Base-by-base conservation (phyloP, 2,113 vertebrate species). In the Colossoma macropomum region DNA sequence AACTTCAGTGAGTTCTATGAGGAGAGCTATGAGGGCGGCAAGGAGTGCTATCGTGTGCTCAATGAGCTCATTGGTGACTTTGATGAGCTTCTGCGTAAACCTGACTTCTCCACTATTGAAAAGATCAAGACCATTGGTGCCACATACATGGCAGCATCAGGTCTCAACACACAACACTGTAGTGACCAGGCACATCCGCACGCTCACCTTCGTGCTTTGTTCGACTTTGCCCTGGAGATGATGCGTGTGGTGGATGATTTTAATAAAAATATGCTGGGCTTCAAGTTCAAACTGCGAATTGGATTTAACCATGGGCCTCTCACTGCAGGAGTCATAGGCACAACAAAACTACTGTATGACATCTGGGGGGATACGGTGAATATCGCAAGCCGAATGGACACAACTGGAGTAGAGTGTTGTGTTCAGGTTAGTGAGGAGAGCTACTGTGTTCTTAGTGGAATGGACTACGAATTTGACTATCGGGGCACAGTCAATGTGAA, bases 281-380 rank as follows among this genome's bases (percentile, higher is more conserved):
- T 99, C 78, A 97, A 97, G 78, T 99, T 99, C 54, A 98, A 98
- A 70, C 96, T 99, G 16, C 93, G 98, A 21, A 95, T 99, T 3
- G 98, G 98, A 87, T 99, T 97, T 77, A 98, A 99, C 91, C 97
- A 99, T 0, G 98, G 98, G 1, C 97, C 98, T 0, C 94, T 99
- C 79, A 99, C 97, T 0, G 97, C 98, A 0, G 97, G 98, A 1
- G 98, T 99, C 81, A 99, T 99, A 0, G 98, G 98, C 91, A 99
- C 98, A 88, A 99, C 98, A 80, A 99, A 99, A 91, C 90, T 99
- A 83, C 86, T 99, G 11, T 99, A 99, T 0, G 98, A 99, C 92
- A 98, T 99, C 68, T 99, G 98, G 98, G 98, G 98, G 0, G 98
- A 99, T 94, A 99, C 98, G 0, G 98, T 99, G 85, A 99, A 99